Evolutionary conservation across 2,113 vertebrate species (phyloP).

Genomic region (Clinocottus analis): DNA sequence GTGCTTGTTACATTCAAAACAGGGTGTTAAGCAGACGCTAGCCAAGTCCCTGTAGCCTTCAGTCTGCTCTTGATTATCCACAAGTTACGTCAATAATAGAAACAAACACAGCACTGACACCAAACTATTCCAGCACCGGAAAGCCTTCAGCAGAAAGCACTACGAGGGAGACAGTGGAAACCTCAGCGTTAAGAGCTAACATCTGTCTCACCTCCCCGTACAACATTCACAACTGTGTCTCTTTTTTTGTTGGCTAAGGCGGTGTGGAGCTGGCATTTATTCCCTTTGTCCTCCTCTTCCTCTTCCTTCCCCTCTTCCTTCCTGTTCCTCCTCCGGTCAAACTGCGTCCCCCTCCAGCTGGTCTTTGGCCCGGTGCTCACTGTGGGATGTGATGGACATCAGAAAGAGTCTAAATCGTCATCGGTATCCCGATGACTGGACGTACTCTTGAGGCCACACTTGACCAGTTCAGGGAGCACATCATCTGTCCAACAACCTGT

Average conservation of each 20-base stretch:
- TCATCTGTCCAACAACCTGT: background rate
- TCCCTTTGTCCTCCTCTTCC: conserved; percentile 67
- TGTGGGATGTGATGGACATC: conserved; percentile 9
- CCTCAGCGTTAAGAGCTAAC: conserved; percentile 43
- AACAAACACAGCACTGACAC: conserved; percentile 42
- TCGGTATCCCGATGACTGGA: background rate
- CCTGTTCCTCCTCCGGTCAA: conserved; percentile 66
- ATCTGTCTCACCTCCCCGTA: conserved; percentile 50
- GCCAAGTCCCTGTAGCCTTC: conserved; percentile 28
- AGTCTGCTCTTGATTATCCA: conserved; percentile 65
- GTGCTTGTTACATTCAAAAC: conserved; percentile 20
- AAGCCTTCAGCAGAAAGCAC: conserved; percentile 47
- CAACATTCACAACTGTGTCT: conserved; percentile 36
- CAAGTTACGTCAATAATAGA: conserved; percentile 50
- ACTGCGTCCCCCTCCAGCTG: conserved; percentile 62
- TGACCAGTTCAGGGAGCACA: background rate
- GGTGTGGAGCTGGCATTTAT: conserved; percentile 52
- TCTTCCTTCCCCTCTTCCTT: conserved; percentile 68
- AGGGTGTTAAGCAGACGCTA: conserved; percentile 13
- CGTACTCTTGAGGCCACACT: background rate
- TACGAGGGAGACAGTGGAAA: conserved; percentile 38
- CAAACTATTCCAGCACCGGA: conserved; percentile 40
- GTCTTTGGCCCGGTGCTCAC: conserved; percentile 35
- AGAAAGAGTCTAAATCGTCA: background rate
- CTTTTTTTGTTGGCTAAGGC: conserved; percentile 53